Base-by-base conservation (phyloP, 1,140 invertebrate genomes). In the Cepaea nemoralis region DNA sequence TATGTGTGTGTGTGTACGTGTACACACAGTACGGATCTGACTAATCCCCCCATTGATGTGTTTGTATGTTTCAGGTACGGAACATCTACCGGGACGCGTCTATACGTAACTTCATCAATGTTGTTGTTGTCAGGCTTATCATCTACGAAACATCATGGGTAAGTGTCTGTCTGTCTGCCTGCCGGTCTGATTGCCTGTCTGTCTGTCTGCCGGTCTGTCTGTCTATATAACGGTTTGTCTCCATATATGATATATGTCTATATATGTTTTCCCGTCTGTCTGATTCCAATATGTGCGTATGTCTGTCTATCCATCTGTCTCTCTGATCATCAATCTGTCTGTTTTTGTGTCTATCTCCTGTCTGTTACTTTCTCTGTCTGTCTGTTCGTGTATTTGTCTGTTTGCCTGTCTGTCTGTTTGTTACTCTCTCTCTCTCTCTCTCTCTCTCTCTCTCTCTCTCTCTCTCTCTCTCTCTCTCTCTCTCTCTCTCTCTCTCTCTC, bases 81-180 rank as follows among this genome's bases (percentile, higher is more conserved):
- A 88, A 81, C 86, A 92, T 97, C 22, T 97, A 97, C 89, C 94
- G 94, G 91, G 95, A 97, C 88, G 95, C 95, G 10, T 96, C 95
- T 79, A 96, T 97, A 85, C 95, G 95, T 70, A 97, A 97, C 92
- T 95, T 94, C 89, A 95, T 97, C 85, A 96, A 97, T 90, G 94
- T 97, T 66, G 95, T 96, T 27, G 94, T 97, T 39, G 96, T 97
- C n/a, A 94, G 95, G 87, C 95, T 97, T 33, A 94, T 96, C 77
- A 92, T 96, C 8, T 93, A 97, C 83, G 89, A 93, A 80, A 80
- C 84, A 70, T 93, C 94, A 83, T 92, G 94, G 83, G 93, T 94
- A 91, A 90, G 85, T 81, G 67, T 63, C n/a, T n/a, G 33, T 45
- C 40, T 42, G 19, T 40, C 45, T 37, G 59, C 45, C 78, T 33